Conservation (phyloP, 2,113 vertebrate genomes). For the human region GRCh38 chr3:78097001-78097500, state of each 20-base stretch:
- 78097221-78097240: background rate
- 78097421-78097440: no score
- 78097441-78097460: no score
- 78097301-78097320: background rate
- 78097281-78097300: no score
- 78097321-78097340: background rate
- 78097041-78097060: background rate
- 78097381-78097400: background rate
- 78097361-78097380: background rate
- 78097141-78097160: background rate
- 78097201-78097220: background rate
- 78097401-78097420: background rate
- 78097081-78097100: background rate
- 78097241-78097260: background rate
- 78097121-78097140: background rate
- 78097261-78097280: background rate
- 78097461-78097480: no score
- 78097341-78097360: no score
- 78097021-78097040: background rate
- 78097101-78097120: background rate
- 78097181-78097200: no score
- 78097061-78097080: background rate
- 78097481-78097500: no score
- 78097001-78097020: background rate
- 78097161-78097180: background rate